phyloP scores from a whole-genome alignment of 1,140 invertebrate genomes.

The Ruditapes philippinarum region DNA sequence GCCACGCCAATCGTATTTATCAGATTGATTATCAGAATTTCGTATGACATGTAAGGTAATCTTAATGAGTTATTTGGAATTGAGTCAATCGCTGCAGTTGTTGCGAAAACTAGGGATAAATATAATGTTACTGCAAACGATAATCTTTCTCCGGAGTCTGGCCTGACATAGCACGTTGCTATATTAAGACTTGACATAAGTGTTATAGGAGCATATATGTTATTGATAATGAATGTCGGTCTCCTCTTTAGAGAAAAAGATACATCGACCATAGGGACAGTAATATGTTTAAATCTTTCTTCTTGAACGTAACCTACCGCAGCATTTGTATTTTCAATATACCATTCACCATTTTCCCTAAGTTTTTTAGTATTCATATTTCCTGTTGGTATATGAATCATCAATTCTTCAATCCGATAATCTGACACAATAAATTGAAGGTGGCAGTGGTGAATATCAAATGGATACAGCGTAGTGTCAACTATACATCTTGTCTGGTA shows the following conservation, averaged over 20 bases:
- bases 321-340: background rate
- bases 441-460: too few relatives aligned
- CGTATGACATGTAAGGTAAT: background rate
- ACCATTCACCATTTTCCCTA: too few relatives aligned
- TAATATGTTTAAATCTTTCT: background rate
- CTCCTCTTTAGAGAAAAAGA: background rate
- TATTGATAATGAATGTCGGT: too few relatives aligned
- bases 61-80: background rate
- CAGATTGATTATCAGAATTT: background rate
- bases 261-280: background rate
- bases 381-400: background rate
- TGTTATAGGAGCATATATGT: background rate
- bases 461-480: too few relatives aligned
- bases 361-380: background rate
- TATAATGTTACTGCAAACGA: too few relatives aligned
- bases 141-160: too few relatives aligned
- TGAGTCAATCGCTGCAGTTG: background rate
- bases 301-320: background rate
- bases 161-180: too few relatives aligned
- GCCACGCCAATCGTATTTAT: background rate
- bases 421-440: background rate
- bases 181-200: too few relatives aligned
- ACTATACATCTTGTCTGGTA: too few relatives aligned
- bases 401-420: background rate
- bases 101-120: too few relatives aligned